Evolutionary conservation across 2,888 invertebrate species (phyloP).

Genomic region (Drosophila melanosoma): DNA sequence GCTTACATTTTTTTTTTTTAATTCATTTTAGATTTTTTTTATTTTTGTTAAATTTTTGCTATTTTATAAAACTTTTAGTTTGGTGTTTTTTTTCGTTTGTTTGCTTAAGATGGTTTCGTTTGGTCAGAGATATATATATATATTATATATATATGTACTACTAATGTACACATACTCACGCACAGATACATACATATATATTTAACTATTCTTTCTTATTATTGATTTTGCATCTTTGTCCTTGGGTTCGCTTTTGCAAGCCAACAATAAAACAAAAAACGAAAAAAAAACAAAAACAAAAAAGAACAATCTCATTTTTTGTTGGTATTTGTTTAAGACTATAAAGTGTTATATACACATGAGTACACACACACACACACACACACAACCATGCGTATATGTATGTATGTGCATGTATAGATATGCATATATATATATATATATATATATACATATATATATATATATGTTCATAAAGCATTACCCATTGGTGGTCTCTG

Average conservation of each 20-base stretch:
- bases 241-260: constrained; percentile 28
- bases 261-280: neutral
- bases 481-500: constrained; percentile 84
- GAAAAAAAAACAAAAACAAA: neutral
- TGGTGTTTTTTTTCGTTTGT: constrained; percentile 1
- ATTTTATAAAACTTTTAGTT: constrained; percentile 1
- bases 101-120: constrained; percentile 34
- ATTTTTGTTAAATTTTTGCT: neutral
- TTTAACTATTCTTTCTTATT: constrained; percentile 6
- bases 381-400: neutral
- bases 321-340: constrained; percentile 21
- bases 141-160: neutral
- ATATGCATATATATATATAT: neutral
- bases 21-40: neutral
- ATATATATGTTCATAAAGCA: constrained; percentile 78
- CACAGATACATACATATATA: constrained; percentile 6
- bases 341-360: constrained; percentile 15
- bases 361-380: neutral
- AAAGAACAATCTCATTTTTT: constrained; percentile 11
- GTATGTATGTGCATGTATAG: neutral
- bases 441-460: constrained; percentile 1
- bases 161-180: constrained; percentile 2
- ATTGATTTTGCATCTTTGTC: constrained; percentile 23
- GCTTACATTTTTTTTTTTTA: neutral
- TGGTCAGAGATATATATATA: constrained; percentile 37